Evolutionary conservation across 2,888 invertebrate species (phyloP).

Genomic region (Rhamphomyia laevipes): DNA sequence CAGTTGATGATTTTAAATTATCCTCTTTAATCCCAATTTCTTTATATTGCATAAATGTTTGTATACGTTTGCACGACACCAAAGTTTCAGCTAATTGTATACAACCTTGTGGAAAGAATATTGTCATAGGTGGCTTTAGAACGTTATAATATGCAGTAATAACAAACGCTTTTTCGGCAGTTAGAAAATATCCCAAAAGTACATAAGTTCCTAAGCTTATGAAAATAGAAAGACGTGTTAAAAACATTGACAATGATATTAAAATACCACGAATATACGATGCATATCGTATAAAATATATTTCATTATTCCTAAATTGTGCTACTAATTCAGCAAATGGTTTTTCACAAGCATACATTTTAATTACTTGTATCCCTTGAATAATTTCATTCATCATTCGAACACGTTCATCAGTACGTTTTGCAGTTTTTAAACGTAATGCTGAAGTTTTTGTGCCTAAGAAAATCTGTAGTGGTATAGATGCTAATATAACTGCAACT

Average conservation of each 20-base stretch:
- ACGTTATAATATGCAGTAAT: slow-evolving; percentile 84
- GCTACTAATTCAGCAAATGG: slow-evolving; percentile 71
- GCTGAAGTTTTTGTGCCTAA: slow-evolving; percentile 66
- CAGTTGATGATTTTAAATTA: slow-evolving; percentile 2
- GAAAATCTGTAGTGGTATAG: slow-evolving; percentile 64
- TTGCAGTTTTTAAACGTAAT: slow-evolving; percentile 64
- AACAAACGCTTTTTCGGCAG: slow-evolving; percentile 79
- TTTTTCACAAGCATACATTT: slow-evolving; percentile 94
- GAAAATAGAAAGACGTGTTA: slow-evolving; percentile 77
- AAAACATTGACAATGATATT: slow-evolving; percentile 76
- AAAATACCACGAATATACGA: slow-evolving; percentile 66
- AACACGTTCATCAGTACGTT: slow-evolving; percentile 79
- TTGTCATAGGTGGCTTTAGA: slow-evolving; percentile 71
- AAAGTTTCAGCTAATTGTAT: slow-evolving; percentile 49
- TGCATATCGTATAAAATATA: slow-evolving; percentile 56
- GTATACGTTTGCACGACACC: slow-evolving; percentile 45
- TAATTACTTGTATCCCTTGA: slow-evolving; percentile 80
- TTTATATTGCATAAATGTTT: slow-evolving; percentile 50
- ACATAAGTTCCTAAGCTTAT: slow-evolving; percentile 69
- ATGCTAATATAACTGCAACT: slow-evolving; percentile 47
- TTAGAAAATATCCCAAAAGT: slow-evolving; percentile 55
- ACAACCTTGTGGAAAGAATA: slow-evolving; percentile 76
- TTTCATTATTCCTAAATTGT: slow-evolving; percentile 44
- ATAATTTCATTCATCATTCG: slow-evolving; percentile 85
- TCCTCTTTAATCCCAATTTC: slow-evolving; percentile 31